Conservation (phyloP, 2,113 vertebrate genomes). For the Oryzias celebensis region DNA sequence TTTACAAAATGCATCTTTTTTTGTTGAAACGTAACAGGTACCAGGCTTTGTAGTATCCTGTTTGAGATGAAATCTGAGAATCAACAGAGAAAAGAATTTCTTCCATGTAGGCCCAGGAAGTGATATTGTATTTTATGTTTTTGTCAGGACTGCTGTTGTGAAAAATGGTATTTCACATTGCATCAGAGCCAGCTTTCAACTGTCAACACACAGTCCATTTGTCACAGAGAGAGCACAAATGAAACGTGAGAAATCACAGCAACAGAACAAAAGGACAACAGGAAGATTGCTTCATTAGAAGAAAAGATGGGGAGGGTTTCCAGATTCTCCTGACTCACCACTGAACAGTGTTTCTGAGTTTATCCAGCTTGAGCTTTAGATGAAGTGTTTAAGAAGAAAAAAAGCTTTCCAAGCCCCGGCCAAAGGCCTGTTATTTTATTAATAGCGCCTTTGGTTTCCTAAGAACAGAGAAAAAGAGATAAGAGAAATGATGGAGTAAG, state of each 20-base stretch:
- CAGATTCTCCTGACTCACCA: background rate
- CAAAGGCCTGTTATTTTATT: slow-evolving; percentile 4
- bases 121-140: slow-evolving; percentile 12
- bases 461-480: slow-evolving; percentile 1
- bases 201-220: slow-evolving; percentile 37
- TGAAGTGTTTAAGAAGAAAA: background rate
- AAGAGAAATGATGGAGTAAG: background rate
- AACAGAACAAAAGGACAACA: slow-evolving; percentile 11
- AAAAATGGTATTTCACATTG: slow-evolving; percentile 47
- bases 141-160: slow-evolving; percentile 25
- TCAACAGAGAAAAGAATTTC: background rate
- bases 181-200: slow-evolving; percentile 36
- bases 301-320: background rate
- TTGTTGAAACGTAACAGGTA: too few relatives aligned
- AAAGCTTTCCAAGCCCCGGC: background rate
- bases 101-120: slow-evolving; percentile 6
- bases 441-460: slow-evolving; percentile 8
- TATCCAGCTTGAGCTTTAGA: background rate
- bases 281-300: slow-evolving; percentile 14
- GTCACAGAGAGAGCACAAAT: slow-evolving; percentile 20
- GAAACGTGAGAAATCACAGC: slow-evolving; percentile 24
- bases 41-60: slow-evolving; percentile 1
- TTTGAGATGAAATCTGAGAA: slow-evolving; percentile 8
- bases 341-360: background rate
- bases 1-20: too few relatives aligned